phyloP scores from a whole-genome alignment of 2,797 vertebrate genomes.

The Hybognathus amarus region DNA sequence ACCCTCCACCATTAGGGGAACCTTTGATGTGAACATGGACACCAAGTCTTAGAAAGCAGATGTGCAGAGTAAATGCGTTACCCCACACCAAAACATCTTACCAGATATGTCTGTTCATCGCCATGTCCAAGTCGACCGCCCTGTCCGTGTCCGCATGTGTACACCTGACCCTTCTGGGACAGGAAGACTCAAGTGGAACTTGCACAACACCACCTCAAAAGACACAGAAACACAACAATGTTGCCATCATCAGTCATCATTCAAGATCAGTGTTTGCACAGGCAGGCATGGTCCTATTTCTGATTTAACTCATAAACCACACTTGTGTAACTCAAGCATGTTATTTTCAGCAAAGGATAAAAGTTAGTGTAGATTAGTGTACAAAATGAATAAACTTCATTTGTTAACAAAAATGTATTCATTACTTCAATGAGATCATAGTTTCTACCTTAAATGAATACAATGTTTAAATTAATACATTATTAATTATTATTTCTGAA shows the following conservation, averaged over 20 bases:
- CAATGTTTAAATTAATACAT: too few species aligned
- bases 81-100: constrained; percentile 64
- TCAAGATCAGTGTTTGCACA: not conserved
- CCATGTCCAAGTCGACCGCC: constrained; percentile 96
- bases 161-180: constrained; percentile 95
- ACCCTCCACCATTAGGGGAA: constrained; percentile 92
- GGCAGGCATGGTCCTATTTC: not conserved
- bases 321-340: not conserved
- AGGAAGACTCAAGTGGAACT: constrained; percentile 98
- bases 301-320: too few species aligned
- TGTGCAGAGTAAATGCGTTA: not conserved
- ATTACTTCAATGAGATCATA: too few species aligned
- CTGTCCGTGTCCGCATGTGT: constrained; percentile 96
- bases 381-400: too few species aligned
- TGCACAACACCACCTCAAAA: constrained; percentile 91
- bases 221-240: constrained; percentile 28
- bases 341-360: not conserved
- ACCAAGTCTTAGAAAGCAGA: not conserved
- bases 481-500: too few species aligned
- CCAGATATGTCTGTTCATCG: constrained; percentile 97
- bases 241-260: not conserved
- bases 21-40: constrained; percentile 67
- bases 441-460: too few species aligned
- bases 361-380: too few species aligned
- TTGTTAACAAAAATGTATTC: too few species aligned